Base-by-base conservation (phyloP, 1,140 invertebrate species). In the Rhagoletis pomonella region DNA sequence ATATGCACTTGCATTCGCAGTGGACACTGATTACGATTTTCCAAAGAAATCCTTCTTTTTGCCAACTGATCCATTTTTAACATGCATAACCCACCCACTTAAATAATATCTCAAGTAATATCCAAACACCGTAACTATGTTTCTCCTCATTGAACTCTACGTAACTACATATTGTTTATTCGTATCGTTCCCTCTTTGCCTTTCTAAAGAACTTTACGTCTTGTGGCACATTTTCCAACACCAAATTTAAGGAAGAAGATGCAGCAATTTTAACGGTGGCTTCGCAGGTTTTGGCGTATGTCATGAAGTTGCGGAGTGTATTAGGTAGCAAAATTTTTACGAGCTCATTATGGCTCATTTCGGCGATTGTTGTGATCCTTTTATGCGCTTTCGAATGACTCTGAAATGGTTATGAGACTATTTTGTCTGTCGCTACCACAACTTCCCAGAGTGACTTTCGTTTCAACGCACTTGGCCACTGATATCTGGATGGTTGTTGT, bases 281-380 rank as follows among this genome's bases (percentile, higher is more conserved):
- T 62, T 39, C 60, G n/a, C n/a, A 84, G 58, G 19, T 64, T 50
- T 62, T 64, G 60, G 14, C n/a, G 59, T 29, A n/a, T 59, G 67
- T 64, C 77, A 87, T 84, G 69, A 88, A 85, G 69, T 88, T 86
- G 87, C 84, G 59, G 73, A 92, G 92, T 93, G 90, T 93, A 93
- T 93, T 92, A 93, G 92, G 92, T 93, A 93, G 91, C 92, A 92
- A 93, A 93, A 93, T 93, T 93, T 93, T 93, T 93, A 93, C 92
- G 92, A 93, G 90, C 92, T 93, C 92, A 93, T 93, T 93, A 93
- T 93, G 92, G 92, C 90, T 91, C 92, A 93, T 93, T 93, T 93
- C 92, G 92, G 90, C 92, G 92, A 93, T 93, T 93, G 92, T 93
- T 93, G 91, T 93, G 92, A 93, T 93, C 92, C 92, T 92, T 93